Conservation (phyloP, 1,140 invertebrate genomes). For the Plutomurus gul region DNA sequence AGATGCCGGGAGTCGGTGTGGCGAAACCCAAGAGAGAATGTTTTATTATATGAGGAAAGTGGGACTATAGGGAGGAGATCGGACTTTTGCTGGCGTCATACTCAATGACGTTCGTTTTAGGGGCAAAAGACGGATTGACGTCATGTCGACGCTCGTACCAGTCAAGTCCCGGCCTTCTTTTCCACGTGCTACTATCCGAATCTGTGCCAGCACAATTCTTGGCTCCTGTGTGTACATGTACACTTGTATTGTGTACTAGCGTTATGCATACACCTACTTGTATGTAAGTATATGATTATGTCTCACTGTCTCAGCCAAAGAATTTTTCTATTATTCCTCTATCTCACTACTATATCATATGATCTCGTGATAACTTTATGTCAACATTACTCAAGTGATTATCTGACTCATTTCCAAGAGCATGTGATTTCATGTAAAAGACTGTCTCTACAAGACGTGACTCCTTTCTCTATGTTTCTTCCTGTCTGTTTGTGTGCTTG, state of each 20-base stretch:
- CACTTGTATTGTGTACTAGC: not conserved
- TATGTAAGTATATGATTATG: too few relatives aligned
- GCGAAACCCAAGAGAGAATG: not conserved
- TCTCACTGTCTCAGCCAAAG: too few relatives aligned
- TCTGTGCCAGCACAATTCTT: slow-evolving; percentile 24
- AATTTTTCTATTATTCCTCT: too few relatives aligned
- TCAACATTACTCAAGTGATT: too few relatives aligned
- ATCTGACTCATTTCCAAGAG: too few relatives aligned
- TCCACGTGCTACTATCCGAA: slow-evolving; percentile 37
- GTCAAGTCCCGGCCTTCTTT: slow-evolving; percentile 35
- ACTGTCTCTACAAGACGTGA: too few relatives aligned
- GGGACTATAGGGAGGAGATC: not conserved
- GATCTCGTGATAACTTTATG: too few relatives aligned
- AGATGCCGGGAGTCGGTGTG: not conserved
- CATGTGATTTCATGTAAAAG: too few relatives aligned
- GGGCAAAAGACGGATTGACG: slow-evolving; percentile 45
- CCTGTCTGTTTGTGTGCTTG: not conserved
- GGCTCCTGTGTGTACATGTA: not conserved
- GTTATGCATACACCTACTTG: not conserved
- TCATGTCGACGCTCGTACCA: slow-evolving; percentile 47
- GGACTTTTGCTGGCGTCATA: slow-evolving; percentile 31
- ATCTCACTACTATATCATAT: too few relatives aligned
- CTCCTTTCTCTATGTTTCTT: not conserved
- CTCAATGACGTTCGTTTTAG: slow-evolving; percentile 43
- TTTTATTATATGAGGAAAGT: not conserved